Evolutionary conservation across 2,888 invertebrate species (phyloP), one percentile per base, ranked within the genome.

Genomic region (Cremastobaeus sp.): DNA sequence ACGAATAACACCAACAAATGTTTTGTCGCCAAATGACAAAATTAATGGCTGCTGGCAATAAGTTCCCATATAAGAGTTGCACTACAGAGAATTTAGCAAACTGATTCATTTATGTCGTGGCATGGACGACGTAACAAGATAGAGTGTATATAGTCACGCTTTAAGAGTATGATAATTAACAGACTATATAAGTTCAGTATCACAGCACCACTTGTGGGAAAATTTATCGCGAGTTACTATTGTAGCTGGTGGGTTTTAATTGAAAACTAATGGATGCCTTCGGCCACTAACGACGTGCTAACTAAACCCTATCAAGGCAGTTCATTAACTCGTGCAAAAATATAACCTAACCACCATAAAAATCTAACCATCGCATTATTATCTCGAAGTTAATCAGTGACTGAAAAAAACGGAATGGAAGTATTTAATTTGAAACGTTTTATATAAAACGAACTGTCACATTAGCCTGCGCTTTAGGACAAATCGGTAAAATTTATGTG

Each of bases 231-330:
- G 14, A 15, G 35, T 52, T 64, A 52, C 62, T 43, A 52, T 64
- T 62, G 50, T 34, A 15, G 20, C 15, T 50, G 12, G 32, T 12
- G 41, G 5, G 6, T 14, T 34, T 52, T 64, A 64, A 64, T 64
- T 64, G 52, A 43, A 41, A 52, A 32, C 3, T 64, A 52, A 64
- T 52, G 43, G 9, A 1, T 18, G 21, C 25, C 43, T 64, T 21
- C 18, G 37, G 45, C 18, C 30, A 45, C 54, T 65, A 65, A 65
- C 37, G 54, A 65, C 15, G 54, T 65, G 64, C 37, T 54, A 65
- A 65, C 30, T 28, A 54, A 54, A 65, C 43, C 3, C 32, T 32
- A 62, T 50, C 43, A 64, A 34, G 43, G 43, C 32, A 1, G 18
- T 43, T 52, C 41, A 35, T 50, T 62, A 50, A 41, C 50, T 5